Conservation (phyloP, 2,888 invertebrate genomes). For the Busseola fusca region DNA sequence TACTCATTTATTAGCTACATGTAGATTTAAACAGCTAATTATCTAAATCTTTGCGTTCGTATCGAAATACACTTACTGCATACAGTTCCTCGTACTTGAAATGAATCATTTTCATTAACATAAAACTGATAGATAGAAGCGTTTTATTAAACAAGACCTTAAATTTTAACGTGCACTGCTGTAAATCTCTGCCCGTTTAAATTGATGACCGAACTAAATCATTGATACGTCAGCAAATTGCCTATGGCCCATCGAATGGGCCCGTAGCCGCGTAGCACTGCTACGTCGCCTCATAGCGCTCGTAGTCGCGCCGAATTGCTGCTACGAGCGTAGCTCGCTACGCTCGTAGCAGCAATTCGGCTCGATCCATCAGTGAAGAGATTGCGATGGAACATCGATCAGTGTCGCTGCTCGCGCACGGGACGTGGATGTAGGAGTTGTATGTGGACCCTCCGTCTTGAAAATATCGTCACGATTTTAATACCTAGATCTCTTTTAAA, state of each 20-base stretch:
- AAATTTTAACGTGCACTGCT: constrained; percentile 8
- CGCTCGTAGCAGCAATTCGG: constrained; percentile 47
- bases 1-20: not conserved
- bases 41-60: not conserved
- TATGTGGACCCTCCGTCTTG: constrained; percentile 9
- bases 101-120: constrained; percentile 1
- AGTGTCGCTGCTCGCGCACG: constrained; percentile 59
- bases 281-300: constrained; percentile 40
- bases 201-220: constrained; percentile 50
- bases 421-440: constrained; percentile 15
- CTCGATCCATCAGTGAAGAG: constrained; percentile 64
- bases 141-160: constrained; percentile 3
- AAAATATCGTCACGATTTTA: not conserved
- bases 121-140: not conserved
- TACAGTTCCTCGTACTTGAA: not conserved
- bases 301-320: too few species aligned
- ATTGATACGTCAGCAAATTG: constrained; percentile 52
- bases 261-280: constrained; percentile 47
- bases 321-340: constrained; percentile 3
- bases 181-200: constrained; percentile 27
- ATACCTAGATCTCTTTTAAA: too few species aligned
- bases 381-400: constrained; percentile 65
- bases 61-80: not conserved
- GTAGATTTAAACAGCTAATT: not conserved
- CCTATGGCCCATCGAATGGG: constrained; percentile 14